phyloP scores from a whole-genome alignment of 2,888 invertebrate species.

The Stictocephala bisonia region DNA sequence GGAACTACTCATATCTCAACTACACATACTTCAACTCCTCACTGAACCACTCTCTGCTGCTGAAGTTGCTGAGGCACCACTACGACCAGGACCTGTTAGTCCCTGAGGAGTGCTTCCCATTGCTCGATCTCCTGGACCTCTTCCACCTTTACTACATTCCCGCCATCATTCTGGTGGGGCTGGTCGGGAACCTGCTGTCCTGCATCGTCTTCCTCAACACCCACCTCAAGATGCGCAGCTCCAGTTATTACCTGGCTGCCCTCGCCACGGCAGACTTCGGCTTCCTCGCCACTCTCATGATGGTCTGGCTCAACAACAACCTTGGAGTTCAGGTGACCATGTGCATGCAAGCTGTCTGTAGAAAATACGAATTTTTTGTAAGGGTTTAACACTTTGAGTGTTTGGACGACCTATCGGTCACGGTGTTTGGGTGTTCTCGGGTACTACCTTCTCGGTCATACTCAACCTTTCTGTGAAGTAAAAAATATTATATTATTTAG shows the following conservation, averaged over 20 bases:
- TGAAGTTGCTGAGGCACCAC: background rate
- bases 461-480: no score
- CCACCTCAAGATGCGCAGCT: slow-evolving; percentile 71
- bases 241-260: slow-evolving; percentile 73
- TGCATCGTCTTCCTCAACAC: slow-evolving; percentile 72
- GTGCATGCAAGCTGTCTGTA: no score
- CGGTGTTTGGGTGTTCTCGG: no score
- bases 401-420: no score
- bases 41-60: background rate
- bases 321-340: slow-evolving; percentile 61
- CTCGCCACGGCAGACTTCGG: slow-evolving; percentile 72
- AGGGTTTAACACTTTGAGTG: no score
- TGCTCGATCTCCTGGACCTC: slow-evolving; percentile 42
- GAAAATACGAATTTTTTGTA: no score
- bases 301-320: slow-evolving; percentile 69
- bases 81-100: slow-evolving; percentile 11
- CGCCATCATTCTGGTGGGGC: slow-evolving; percentile 69
- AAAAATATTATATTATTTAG: no score
- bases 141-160: slow-evolving; percentile 67
- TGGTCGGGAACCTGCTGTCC: slow-evolving; percentile 71
- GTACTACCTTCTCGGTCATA: no score
- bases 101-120: slow-evolving; percentile 42
- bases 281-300: slow-evolving; percentile 68
- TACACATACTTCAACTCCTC: background rate
- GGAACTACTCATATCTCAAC: slow-evolving; percentile 9